Base-by-base conservation (phyloP, 2,888 invertebrate species). In the Lagria hirta region DNA sequence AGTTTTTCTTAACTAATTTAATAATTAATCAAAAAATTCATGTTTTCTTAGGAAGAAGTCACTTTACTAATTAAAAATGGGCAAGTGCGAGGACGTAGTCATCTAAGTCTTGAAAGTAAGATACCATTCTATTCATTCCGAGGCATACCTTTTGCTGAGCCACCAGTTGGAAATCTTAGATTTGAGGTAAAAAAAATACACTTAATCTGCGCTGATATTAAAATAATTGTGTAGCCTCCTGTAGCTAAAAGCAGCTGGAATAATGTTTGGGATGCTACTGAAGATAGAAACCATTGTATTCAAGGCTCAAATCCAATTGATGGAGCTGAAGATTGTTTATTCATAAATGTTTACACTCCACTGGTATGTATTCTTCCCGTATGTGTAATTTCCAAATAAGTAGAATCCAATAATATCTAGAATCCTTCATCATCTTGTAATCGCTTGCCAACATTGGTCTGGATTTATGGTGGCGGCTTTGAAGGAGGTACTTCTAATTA, bases 171-270 rank as follows among this genome's bases (percentile, higher is more conserved):
- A 2, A 18, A 48, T 3, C 37, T 48, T 1, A 7, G 50, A 33
- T 50, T 44, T 21, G 34, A 41, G 14, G 54, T 49, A 50, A 41
- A 41, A 37, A 23, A 7, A 26, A n/a, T n/a, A n/a, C n/a, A n/a
- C n/a, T n/a, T n/a, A n/a, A n/a, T n/a, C n/a, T n/a, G n/a, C n/a
- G n/a, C n/a, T n/a, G n/a, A n/a, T n/a, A n/a, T 33, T 15, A 3
- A 10, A 7, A 5, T 4, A 17, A 23, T 85, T 75, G 78, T 79
- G 11, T 75, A 81, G 7, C 84, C 88, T 0, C 78, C 56, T n/a
- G 43, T 22, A 13, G 36, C 35, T 28, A 55, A 53, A 42, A 16
- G n/a, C 1, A 50, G 48, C 21, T 57, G 59, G 57, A 46, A 40
- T 17, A 51, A 47, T 6, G 35, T 46, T 1, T 42, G 47, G 11